A percentile compares a stretch with the other conserved stretches of the same genome.
Evolutionary conservation across 64 coral and sea anemone genomes (phyloP).

Genomic region (Orbicella faveolata): DNA sequence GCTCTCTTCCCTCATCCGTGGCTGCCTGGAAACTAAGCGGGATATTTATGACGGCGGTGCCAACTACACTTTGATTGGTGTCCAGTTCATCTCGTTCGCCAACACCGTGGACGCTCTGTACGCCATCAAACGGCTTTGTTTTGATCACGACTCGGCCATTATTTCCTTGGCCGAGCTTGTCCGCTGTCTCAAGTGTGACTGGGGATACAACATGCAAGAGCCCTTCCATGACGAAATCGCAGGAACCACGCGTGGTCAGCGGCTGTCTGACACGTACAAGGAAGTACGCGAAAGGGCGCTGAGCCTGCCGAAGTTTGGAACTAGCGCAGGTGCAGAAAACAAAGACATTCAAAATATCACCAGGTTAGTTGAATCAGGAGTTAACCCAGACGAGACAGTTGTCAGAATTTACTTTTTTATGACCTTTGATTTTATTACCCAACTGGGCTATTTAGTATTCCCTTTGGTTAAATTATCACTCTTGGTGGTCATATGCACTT

Average conservation of each 20-base stretch:
- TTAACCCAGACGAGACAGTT: no score
- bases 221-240: constrained; percentile 68
- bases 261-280: constrained; percentile 68
- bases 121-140: constrained; percentile 83
- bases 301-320: constrained; percentile 83
- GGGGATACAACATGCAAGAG: constrained; percentile 74
- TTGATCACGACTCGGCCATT: constrained; percentile 59
- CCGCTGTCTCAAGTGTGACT: constrained; percentile 70
- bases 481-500: no score
- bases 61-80: constrained; percentile 60
- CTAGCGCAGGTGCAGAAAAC: constrained; percentile 48
- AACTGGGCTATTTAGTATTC: background rate
- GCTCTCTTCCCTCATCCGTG: constrained; percentile 71
- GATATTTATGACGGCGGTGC: constrained; percentile 86
- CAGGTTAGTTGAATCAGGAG: constrained; percentile 4
- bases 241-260: constrained; percentile 45
- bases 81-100: constrained; percentile 58
- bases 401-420: no score
- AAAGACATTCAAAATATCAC: constrained; percentile 61
- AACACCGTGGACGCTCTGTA: constrained; percentile 74
- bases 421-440: no score
- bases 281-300: constrained; percentile 64
- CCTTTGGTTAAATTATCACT: no score
- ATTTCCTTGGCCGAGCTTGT: constrained; percentile 72
- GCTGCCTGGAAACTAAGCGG: constrained; percentile 77